Percentiles rank a stretch among this genome's conserved stretches.
phyloP scores from a whole-genome alignment of 2,888 invertebrate genomes.

The Ectropis crepuscularia region DNA sequence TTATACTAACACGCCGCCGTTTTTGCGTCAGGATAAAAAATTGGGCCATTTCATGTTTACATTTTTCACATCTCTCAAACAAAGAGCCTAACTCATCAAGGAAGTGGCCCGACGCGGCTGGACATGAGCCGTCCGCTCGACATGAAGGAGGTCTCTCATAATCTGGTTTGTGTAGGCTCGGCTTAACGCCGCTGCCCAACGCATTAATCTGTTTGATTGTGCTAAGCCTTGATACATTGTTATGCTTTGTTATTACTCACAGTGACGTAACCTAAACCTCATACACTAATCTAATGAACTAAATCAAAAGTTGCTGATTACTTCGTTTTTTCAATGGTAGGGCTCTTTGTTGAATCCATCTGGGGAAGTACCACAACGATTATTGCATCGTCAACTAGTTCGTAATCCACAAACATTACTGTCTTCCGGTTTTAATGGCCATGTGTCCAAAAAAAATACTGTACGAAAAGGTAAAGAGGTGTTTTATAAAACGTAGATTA shows the following conservation, averaged over 20 bases:
- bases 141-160: slow-evolving; percentile 41
- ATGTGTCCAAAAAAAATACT: too few species aligned
- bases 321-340: neutral
- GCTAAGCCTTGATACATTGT: slow-evolving; percentile 27
- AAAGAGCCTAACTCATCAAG: slow-evolving; percentile 12
- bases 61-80: slow-evolving; percentile 14
- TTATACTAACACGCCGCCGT: too few species aligned
- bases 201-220: slow-evolving; percentile 24
- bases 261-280: slow-evolving; percentile 6
- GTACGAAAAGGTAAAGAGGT: too few species aligned
- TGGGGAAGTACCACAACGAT: neutral
- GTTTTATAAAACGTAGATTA: too few species aligned
- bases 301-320: neutral
- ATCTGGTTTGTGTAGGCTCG: slow-evolving; percentile 41
- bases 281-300: neutral
- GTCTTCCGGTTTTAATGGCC: too few species aligned
- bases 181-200: slow-evolving; percentile 30
- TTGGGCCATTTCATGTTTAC: neutral
- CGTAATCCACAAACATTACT: too few species aligned
- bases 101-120: slow-evolving; percentile 35
- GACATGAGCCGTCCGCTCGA: slow-evolving; percentile 21
- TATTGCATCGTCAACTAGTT: too few species aligned
- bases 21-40: too few species aligned
- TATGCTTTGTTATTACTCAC: slow-evolving; percentile 19
- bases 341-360: neutral